Percentiles rank a stretch among this genome's conserved stretches.
These are phyloP conservation scores for Monodelphis domestica DNA, from an alignment of 2,797 vertebrate genomes.

Conservation along the genomic window DNA sequence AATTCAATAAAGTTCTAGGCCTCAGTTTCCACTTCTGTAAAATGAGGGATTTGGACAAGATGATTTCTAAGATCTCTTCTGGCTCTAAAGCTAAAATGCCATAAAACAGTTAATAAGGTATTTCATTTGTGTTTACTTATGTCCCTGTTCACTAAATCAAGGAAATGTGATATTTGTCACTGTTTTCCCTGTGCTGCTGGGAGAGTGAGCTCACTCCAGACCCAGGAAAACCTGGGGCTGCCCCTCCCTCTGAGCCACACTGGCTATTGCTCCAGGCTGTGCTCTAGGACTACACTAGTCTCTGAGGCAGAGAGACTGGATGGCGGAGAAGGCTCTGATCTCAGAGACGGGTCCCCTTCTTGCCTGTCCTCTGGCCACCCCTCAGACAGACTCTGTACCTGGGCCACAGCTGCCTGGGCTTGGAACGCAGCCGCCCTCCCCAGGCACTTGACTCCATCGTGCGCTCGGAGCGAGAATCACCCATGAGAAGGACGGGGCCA, in stretches of 20 bases:
- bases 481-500: not conserved
- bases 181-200: too few relatives aligned
- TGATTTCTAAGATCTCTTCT: not conserved
- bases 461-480: not conserved
- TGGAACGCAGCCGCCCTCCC: not conserved
- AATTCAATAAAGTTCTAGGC: not conserved
- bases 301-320: too few relatives aligned
- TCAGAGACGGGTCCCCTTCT: not conserved
- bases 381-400: too few relatives aligned
- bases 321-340: not conserved
- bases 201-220: not conserved
- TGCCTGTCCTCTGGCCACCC: not conserved
- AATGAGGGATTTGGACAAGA: not conserved
- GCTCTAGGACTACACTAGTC: not conserved
- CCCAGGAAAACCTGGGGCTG: not conserved
- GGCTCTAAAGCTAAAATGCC: not conserved
- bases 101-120: too few relatives aligned
- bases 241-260: not conserved
- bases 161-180: too few relatives aligned
- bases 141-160: not conserved
- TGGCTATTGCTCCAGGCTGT: too few relatives aligned
- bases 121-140: not conserved
- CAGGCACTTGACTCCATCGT: not conserved
- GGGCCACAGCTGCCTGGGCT: not conserved
- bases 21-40: not conserved